Base-by-base conservation (phyloP, 2,113 vertebrate genomes). In the Anhinga rufa region DNA sequence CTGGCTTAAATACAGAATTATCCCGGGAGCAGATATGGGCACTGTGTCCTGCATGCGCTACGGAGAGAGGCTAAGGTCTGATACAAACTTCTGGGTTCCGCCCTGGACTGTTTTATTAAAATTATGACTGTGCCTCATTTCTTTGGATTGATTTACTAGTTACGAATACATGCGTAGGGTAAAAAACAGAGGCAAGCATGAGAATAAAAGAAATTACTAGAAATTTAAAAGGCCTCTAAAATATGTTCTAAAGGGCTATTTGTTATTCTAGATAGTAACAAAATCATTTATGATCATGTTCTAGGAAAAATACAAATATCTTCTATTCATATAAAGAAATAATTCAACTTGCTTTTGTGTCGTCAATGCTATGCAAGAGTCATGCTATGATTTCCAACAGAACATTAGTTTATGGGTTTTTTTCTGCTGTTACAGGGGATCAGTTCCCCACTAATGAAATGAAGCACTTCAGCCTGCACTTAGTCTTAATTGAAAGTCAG, bases 401-500 rank as follows among this genome's bases (percentile, higher is more conserved):
- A 82, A 85, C 7, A 44, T 82, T 57, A 14, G 9, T 85, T 91
- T 65, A 58, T 52, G 15, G 0, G 0, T 40, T 38, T 93, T 91
- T 74, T 90, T 82, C 66, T 75, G 10, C 29, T 75, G 71, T 66
- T 88, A 66, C 19, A 48, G 46, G 66, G 32, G 52, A 88, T 77
- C 68, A 34, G 38, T 75, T 94, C 64, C 61, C 80, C 1, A 7
- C n/a, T 86, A 86, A 70, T 82, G 65, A 91, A 84, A 89, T 14
- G 9, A 83, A 95, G 38, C 64, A 60, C 85, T 96, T 91, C 34
- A 87, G 25, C 51, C 32, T 81, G 58, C 88, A 88, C 68, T 78
- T 88, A 96, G 40, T 66, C 68, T 82, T 88, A 96, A 92, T 18
- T 61, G 55, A 74, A 96, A 86, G 88, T 82, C 72, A 81, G 34